These are phyloP conservation scores for Lordiphosa stackelbergi DNA, from an alignment of 1,140 invertebrate species.

Conservation along the genomic window DNA sequence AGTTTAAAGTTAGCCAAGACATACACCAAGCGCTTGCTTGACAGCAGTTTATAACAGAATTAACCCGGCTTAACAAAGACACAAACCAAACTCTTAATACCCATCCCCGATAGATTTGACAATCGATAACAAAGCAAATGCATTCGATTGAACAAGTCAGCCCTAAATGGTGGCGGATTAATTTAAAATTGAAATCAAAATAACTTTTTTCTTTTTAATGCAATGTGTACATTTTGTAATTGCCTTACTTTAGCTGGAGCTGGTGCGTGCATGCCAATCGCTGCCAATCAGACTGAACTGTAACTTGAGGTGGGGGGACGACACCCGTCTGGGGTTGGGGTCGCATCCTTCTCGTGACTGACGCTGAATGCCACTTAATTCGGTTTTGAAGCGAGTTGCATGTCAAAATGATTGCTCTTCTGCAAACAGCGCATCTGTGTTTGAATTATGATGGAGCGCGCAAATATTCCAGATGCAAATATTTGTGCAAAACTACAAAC, in stretches of 20 bases:
- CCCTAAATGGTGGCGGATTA: not conserved
- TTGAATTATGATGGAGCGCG: slow-evolving; percentile 82
- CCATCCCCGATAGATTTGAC: too few species aligned
- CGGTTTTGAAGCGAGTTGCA: slow-evolving; percentile 76
- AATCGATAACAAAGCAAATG: too few species aligned
- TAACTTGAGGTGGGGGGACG: slow-evolving; percentile 3
- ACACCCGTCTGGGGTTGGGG: not conserved
- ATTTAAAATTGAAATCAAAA: not conserved
- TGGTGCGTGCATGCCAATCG: slow-evolving; percentile 62
- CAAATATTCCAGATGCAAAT: slow-evolving; percentile 83
- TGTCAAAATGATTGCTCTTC: slow-evolving; percentile 84
- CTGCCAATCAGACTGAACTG: slow-evolving; percentile 30
- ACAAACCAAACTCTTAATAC: too few species aligned
- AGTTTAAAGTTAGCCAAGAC: too few species aligned
- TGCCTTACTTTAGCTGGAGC: slow-evolving; percentile 18
- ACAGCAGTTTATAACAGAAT: too few species aligned
- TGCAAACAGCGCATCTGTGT: slow-evolving; percentile 81
- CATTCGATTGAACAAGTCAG: not conserved
- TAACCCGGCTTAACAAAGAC: too few species aligned
- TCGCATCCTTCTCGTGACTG: slow-evolving; percentile 44
- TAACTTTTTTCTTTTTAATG: not conserved
- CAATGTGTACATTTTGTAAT: slow-evolving; percentile 8
- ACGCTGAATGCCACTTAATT: slow-evolving; percentile 75
- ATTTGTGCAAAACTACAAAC: slow-evolving; percentile 78
- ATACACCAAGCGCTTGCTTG: too few species aligned